A percentile compares a stretch with the other conserved stretches of the same genome.
These are phyloP conservation scores for Urosaurus nigricauda DNA, from an alignment of 2,797 vertebrate species.

Conservation along the genomic window DNA sequence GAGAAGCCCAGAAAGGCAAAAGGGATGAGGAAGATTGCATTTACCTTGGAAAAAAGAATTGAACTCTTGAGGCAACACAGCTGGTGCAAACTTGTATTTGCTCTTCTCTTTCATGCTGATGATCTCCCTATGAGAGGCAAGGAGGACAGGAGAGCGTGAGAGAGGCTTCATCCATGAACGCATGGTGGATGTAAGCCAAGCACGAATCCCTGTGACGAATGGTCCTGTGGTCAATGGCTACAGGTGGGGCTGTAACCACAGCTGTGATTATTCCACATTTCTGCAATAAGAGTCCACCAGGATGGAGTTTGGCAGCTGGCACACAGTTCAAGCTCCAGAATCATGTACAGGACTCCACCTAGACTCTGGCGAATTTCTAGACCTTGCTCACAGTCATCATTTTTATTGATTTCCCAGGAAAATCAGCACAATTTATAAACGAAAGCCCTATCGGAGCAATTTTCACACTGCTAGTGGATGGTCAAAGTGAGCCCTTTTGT, in stretches of 20 bases:
- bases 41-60: conserved; percentile 89
- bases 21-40: not conserved
- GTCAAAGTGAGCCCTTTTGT: not conserved
- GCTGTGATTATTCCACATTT: not conserved
- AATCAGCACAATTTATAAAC: not conserved
- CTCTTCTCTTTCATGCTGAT: conserved; percentile 92
- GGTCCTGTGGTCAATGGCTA: not conserved
- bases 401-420: not conserved
- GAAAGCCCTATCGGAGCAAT: too few relatives aligned
- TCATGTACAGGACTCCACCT: too few relatives aligned
- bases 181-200: not conserved
- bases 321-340: too few relatives aligned
- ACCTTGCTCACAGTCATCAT: not conserved
- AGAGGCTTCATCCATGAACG: not conserved
- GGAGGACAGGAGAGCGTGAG: not conserved
- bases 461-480: not conserved
- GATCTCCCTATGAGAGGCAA: conserved; percentile 84
- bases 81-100: conserved; percentile 92
- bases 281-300: not conserved
- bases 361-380: not conserved
- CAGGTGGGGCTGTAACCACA: not conserved
- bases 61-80: conserved; percentile 86
- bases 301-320: not conserved
- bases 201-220: rapidly evolving
- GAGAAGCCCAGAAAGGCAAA: not conserved